Conservation (phyloP, 1,140 invertebrate genomes). For the Linepithema humile region DNA sequence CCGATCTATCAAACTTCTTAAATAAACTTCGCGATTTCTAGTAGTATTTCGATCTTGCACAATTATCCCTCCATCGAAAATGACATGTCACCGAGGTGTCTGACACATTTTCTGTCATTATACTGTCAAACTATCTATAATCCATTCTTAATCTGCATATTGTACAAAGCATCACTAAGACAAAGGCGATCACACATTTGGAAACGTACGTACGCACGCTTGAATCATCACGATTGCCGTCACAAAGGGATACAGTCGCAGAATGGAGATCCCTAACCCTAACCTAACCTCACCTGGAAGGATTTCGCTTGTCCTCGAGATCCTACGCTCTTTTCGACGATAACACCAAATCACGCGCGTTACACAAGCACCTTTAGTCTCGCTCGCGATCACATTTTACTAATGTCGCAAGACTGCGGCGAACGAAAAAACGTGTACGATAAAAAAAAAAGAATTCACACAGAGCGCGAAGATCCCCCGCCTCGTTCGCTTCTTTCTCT, state of each 20-base stretch:
- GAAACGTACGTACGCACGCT: neutral
- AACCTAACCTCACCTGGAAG: slow-evolving; percentile 67
- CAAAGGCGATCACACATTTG: neutral
- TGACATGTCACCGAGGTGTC: neutral
- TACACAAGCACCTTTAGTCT: slow-evolving; percentile 6
- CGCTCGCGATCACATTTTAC: slow-evolving; percentile 44
- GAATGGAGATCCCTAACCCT: neutral
- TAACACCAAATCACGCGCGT: neutral
- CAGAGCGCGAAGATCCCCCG: slow-evolving; percentile 9
- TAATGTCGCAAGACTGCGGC: neutral
- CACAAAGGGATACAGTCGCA: slow-evolving; percentile 19
- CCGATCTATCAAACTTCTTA: neutral
- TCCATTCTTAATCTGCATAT: neutral
- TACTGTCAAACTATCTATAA: neutral
- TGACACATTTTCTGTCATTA: neutral
- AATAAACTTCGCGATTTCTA: neutral
- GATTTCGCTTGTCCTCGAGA: neutral
- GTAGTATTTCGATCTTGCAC: neutral
- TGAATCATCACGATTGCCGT: neutral
- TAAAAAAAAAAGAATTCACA: slow-evolving; percentile 27
- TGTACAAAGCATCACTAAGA: neutral
- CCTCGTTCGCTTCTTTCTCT: neutral
- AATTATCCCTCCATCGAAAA: neutral
- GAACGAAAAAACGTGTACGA: neutral
- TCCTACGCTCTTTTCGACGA: neutral